Base-by-base conservation (phyloP, 2,888 invertebrate genomes). In the Boloria selene region DNA sequence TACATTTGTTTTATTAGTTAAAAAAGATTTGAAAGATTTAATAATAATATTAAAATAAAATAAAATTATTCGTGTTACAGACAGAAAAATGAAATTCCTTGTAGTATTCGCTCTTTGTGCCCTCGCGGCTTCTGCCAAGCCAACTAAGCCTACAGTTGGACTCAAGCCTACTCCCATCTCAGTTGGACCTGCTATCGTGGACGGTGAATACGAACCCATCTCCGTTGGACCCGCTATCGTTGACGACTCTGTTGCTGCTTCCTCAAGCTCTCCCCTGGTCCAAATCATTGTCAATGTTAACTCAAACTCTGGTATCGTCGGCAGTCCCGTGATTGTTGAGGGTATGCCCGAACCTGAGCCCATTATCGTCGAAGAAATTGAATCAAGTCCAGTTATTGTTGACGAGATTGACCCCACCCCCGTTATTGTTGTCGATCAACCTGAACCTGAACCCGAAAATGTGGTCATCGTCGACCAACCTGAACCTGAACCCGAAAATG, bases 21-120 rank as follows among this genome's bases (percentile, higher is more conserved):
- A 31, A 31, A 7, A 31, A 10, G 2, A 2, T 2, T 10, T 7
- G 7, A 10, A 31, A 31, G 10, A 31, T n/a, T n/a, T n/a, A n/a
- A n/a, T n/a, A n/a, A n/a, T n/a, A n/a, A n/a, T n/a, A n/a, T n/a
- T n/a, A n/a, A n/a, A n/a, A n/a, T n/a, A n/a, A n/a, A n/a, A n/a
- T 38, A 7, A 38, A 2, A 38, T 38, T 38, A 38, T 38, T 38
- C 7, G 31, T 38, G 31, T 38, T 38, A 10, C 31, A 38, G 31
- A 38, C 1, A 7, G 4, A 31, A 71, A 67, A 50, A 66, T 67
- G 64, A 65, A 68, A 61, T 85, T 76, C 82, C 74, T 88, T 74
- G 52, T 84, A 49, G 82, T 81, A 59, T 74, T 88, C 74, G 81
- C 83, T 54, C 73, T 85, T 52, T 74, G 86, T 76, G 86, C 77